phyloP scores from a whole-genome alignment of 2,797 vertebrate species.

The Morus bassanus region DNA sequence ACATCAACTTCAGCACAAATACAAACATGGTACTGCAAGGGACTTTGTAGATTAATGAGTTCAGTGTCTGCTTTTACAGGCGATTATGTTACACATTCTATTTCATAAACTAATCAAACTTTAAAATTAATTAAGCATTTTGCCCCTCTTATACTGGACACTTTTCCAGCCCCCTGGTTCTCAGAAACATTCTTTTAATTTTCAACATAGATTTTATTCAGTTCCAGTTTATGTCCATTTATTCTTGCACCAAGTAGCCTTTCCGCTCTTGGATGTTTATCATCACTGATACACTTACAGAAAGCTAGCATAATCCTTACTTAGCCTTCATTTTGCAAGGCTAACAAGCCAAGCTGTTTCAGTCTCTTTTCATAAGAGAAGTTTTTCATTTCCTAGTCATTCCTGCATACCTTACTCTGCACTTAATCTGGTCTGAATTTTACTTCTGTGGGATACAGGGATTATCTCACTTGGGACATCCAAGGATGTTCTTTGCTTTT shows the following conservation, averaged over 20 bases:
- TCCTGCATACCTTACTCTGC: not conserved
- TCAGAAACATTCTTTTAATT: slow-evolving; percentile 8
- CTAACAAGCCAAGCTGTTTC: not conserved
- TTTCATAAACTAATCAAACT: slow-evolving; percentile 33
- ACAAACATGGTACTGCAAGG: not conserved
- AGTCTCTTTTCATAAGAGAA: not conserved
- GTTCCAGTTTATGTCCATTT: not conserved
- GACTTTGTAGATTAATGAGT: slow-evolving; percentile 33
- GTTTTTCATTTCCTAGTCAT: not conserved
- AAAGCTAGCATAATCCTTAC: not conserved
- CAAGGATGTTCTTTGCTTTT: not conserved
- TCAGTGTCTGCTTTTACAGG: slow-evolving; percentile 9
- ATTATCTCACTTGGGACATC: not conserved
- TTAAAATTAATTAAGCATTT: slow-evolving; percentile 44
- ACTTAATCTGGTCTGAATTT: not conserved
- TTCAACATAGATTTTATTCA: not conserved
- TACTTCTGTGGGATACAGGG: not conserved
- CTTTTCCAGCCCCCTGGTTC: not conserved
- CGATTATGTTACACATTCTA: not conserved
- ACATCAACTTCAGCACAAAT: slow-evolving; percentile 4
- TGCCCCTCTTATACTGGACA: not conserved
- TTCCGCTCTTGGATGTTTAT: not conserved
- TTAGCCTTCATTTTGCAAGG: slow-evolving; percentile 1
- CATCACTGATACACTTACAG: not conserved
- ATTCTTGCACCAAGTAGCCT: not conserved